Evolutionary conservation across 2,797 vertebrate species (phyloP), one percentile per base, ranked within the genome.

Genomic region (Rhinoraja longicauda): DNA sequence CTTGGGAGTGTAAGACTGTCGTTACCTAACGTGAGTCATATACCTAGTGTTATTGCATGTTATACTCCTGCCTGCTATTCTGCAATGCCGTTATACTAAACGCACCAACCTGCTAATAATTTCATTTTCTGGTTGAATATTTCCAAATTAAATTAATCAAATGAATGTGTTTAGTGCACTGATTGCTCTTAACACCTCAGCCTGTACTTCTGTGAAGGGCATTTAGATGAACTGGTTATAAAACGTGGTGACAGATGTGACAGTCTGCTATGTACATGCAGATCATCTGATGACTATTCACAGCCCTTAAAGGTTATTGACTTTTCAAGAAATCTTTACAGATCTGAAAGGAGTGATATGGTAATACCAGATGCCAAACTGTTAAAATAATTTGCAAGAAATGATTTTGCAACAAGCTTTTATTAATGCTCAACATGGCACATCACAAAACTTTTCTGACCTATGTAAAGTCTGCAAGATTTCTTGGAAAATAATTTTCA

Each of bases 71-170:
- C 96, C 95, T 95, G 95, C 95, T 96, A 96, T 93, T 94, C 94
- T 93, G 95, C 96, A 95, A 95, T 96, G 94, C 95, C 95, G 94
- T 95, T 95, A 95, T 94, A 95, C 94, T 94, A 95, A 94, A 93
- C 72, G 94, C 94, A 95, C 93, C 95, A 96, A 96, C 95, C 95
- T 95, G 96, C 96, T 97, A 97, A 97, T 97, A 95, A 97, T 97
- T 97, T 96, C 95, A 97, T 97, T 97, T 97, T 97, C 96, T 96
- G 96, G 96, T 96, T 95, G 95, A 97, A 96, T 96, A 95, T 97
- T 96, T 96, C 95, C 95, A 97, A 97, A 97, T 97, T 96, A 96
- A 97, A 97, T 96, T 95, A 97, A 96, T 95, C 95, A 94, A 90
- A 95, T 94, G 93, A 96, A 96, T 95, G 95, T 94, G 96, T 94